Base-by-base conservation (phyloP, 1,140 invertebrate genomes). In the Zaprionus gabonicus region DNA sequence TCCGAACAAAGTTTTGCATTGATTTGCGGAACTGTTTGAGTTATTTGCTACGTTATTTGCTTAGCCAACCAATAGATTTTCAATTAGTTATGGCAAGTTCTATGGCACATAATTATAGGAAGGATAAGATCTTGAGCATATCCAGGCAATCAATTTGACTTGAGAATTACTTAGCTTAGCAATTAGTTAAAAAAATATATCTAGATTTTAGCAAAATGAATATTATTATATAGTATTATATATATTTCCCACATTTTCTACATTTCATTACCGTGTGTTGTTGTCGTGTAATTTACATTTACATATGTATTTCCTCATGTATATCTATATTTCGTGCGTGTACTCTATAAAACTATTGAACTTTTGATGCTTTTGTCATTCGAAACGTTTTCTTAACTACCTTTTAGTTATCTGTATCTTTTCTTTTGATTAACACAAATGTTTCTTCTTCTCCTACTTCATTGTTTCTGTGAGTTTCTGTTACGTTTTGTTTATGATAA, bases 31-130 rank as follows among this genome's bases (percentile, higher is more conserved):
- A 13, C 15, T 36, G 56, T 41, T 58, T 46, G 60, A 53, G 60
- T 55, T 72, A 70, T 77, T 76, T 53, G 56, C 44, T 68, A 69
- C 69, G 23, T 23, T 23, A 23, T 23, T 76, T 75, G 63, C 67
- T 57, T 56, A 74, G 69, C 53, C 58, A 70, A 62, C 57, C 75
- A 78, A 87, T 65, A 75, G 75, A 71, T 87, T 82, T 78, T 75
- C 81, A 67, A 71, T 80, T 83, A 80, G 66, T 65, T 56, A 67
- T 31, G 56, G 64, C 44, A 44, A 46, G n/a, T 3, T 44, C 28
- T 55, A 58, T 46, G 31, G 20, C 64, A 25, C 34, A 41, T 56
- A 31, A 55, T 65, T 55, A 55, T 66, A 9, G n/a, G 20, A 27
- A 12, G 25, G 25, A 31, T 15, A 27, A 55, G 44, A 36, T 74